Conservation (phyloP, 2,113 vertebrate species). For the Pelusios castaneus region DNA sequence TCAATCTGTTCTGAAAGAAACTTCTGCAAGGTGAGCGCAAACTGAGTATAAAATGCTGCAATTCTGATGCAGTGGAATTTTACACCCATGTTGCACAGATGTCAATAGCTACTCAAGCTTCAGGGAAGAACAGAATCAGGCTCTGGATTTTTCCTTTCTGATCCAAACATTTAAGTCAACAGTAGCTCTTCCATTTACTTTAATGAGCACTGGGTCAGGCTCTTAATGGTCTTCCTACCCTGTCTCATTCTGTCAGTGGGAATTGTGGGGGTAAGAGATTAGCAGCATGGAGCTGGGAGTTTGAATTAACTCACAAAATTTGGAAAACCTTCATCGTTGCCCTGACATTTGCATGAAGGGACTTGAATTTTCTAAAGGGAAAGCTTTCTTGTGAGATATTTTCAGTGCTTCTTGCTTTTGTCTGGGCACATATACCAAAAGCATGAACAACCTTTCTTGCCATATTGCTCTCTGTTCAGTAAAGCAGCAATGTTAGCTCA, state of each 20-base stretch:
- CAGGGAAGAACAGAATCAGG: background rate
- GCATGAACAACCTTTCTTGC: rapidly evolving
- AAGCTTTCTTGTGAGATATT: background rate
- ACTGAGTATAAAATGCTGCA: rapidly evolving
- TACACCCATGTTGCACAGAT: rapidly evolving
- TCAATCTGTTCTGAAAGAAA: background rate
- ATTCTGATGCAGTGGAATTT: rapidly evolving
- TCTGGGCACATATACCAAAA: rapidly evolving
- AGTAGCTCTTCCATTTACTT: background rate
- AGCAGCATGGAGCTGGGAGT: background rate
- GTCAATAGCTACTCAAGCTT: background rate
- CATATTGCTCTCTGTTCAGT: rapidly evolving
- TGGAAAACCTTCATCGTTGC: background rate
- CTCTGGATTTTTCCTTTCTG: background rate
- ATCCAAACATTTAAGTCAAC: background rate
- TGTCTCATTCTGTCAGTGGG: background rate
- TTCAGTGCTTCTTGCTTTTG: rapidly evolving
- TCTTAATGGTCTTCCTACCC: background rate
- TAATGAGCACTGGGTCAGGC: background rate
- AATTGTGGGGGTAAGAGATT: rapidly evolving
- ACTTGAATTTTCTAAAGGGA: background rate
- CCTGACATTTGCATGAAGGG: rapidly evolving
- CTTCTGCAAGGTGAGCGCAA: background rate
- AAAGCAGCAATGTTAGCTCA: background rate
- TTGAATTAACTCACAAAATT: background rate